These are phyloP conservation scores for Kryptopterus vitreolus DNA, from an alignment of 2,797 vertebrate species.

Conservation along the genomic window DNA sequence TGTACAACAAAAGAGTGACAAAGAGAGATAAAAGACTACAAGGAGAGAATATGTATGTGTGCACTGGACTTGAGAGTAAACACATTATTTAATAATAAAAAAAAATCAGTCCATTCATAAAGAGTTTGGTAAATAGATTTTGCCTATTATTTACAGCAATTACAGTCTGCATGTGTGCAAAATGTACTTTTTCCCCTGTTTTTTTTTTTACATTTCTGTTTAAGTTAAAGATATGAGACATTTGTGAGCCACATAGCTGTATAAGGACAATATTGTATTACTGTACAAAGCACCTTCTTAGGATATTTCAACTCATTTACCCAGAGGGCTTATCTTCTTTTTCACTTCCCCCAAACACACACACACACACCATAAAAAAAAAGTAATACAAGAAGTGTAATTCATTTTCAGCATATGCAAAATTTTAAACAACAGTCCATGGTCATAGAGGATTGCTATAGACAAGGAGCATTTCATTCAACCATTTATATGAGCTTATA, in stretches of 20 bases:
- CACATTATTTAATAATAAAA: conserved; percentile 44
- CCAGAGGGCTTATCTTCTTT: conserved; percentile 47
- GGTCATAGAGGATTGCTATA: conserved; percentile 74
- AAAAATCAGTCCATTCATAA: conserved; percentile 54
- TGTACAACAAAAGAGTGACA: conserved; percentile 51
- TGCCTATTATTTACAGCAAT: conserved; percentile 60
- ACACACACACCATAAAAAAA: conserved; percentile 47
- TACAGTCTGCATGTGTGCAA: conserved; percentile 69
- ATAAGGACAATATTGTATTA: conserved; percentile 73
- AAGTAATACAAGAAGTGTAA: conserved; percentile 55
- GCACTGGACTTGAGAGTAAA: conserved; percentile 76
- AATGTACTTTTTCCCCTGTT: conserved; percentile 52
- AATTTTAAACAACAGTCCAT: conserved; percentile 75
- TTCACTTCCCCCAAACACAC: not conserved
- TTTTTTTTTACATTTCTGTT: conserved; percentile 61
- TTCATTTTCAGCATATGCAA: conserved; percentile 66
- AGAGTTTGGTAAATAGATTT: conserved; percentile 61
- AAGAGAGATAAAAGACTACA: conserved; percentile 30
- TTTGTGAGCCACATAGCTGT: conserved; percentile 70
- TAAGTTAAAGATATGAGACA: conserved; percentile 82
- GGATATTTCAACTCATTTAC: conserved; percentile 64
- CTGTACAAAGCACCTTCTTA: conserved; percentile 81
- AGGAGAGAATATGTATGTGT: conserved; percentile 74
- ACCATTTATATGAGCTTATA: conserved; percentile 57
- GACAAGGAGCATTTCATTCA: conserved; percentile 77